These are phyloP conservation scores for Nemapogon koenigi DNA, from an alignment of 2,888 invertebrate genomes.

Conservation along the genomic window DNA sequence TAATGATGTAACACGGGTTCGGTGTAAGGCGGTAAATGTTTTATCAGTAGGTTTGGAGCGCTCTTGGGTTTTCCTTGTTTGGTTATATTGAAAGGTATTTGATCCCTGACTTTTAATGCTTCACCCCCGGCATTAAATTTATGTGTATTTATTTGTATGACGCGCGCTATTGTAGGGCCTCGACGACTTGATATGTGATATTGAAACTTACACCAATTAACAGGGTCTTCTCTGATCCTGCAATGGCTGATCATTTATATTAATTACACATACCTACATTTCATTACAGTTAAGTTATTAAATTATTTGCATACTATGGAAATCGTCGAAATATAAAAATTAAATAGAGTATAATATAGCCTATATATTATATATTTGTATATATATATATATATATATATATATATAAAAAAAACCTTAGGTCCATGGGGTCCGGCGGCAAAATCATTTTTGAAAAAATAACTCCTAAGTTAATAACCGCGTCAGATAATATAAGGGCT, in stretches of 20 bases:
- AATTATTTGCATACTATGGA: not conserved
- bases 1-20: no score
- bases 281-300: not conserved
- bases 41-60: no score
- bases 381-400: not conserved
- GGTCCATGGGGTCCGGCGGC: not conserved
- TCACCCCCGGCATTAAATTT: conserved; percentile 64
- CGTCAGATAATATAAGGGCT: no score
- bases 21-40: no score
- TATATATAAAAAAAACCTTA: not conserved
- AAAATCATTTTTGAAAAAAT: no score
- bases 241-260: not conserved
- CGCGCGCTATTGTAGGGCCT: conserved; percentile 62
- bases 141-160: conserved; percentile 63
- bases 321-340: no score
- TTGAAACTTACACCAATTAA: not conserved
- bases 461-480: no score
- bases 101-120: conserved; percentile 67
- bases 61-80: conserved; percentile 26
- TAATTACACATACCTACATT: not conserved
- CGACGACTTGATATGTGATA: conserved; percentile 23
- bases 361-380: not conserved
- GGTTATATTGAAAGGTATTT: conserved; percentile 58
- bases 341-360: no score
- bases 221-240: not conserved